Percentiles rank a stretch among this genome's conserved stretches.
These are phyloP conservation scores for Chamaea fasciata DNA, from an alignment of 2,113 vertebrate species.

Conservation along the genomic window DNA sequence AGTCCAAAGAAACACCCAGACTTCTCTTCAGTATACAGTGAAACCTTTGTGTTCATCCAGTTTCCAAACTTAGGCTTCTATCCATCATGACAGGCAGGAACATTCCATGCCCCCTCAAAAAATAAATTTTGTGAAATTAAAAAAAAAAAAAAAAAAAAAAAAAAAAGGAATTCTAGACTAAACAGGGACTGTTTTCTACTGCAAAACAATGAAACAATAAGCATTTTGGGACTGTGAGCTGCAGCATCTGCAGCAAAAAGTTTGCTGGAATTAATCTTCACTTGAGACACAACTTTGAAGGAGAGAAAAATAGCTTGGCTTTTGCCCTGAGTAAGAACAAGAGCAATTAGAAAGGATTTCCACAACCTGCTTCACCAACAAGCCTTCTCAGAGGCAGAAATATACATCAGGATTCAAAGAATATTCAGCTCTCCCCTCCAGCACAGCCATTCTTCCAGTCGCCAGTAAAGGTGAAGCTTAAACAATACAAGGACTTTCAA, in stretches of 20 bases:
- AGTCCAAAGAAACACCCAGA: background rate
- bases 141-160: background rate
- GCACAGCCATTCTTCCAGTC: background rate
- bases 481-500: background rate
- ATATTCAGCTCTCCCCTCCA: background rate
- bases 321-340: background rate
- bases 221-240: accelerated
- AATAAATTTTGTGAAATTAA: background rate
- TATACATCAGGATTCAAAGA: background rate
- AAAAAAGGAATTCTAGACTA: background rate
- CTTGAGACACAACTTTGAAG: background rate
- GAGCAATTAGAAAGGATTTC: background rate
- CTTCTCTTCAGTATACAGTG: background rate
- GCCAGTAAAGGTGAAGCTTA: background rate
- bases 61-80: background rate
- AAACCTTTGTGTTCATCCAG: background rate
- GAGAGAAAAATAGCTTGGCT: background rate
- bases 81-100: background rate
- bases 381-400: background rate
- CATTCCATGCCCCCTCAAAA: background rate
- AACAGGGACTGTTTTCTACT: background rate
- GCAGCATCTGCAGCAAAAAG: background rate
- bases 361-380: background rate
- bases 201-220: background rate
- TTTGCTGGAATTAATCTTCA: background rate